Conservation (phyloP, 2,113 vertebrate genomes). For the Gulo gulo region DNA sequence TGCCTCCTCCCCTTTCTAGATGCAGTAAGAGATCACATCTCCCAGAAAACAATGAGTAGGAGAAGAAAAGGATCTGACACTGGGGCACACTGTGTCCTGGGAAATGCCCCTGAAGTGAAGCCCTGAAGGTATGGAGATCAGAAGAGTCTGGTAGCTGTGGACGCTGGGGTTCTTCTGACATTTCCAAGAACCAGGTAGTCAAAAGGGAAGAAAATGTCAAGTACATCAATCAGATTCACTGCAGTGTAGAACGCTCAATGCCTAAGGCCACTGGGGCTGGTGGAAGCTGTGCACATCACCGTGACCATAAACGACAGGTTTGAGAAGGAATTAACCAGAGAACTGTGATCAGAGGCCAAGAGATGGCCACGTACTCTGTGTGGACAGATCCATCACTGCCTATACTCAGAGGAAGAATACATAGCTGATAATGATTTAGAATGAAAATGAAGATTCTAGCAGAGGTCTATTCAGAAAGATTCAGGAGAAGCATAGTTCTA, state of each 20-base stretch:
- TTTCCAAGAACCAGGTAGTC: neutral
- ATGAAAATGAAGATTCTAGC: neutral
- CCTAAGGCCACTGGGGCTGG: neutral
- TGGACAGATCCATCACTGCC: neutral
- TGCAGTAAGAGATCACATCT: neutral
- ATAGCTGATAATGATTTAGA: neutral
- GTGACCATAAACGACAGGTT: neutral
- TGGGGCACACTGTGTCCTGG: neutral
- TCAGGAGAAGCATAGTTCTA: neutral
- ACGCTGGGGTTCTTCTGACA: neutral
- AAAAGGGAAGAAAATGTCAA: neutral
- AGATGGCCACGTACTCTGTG: neutral
- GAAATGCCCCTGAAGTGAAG: neutral
- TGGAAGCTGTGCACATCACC: neutral
- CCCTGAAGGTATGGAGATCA: neutral
- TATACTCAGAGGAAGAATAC: neutral
- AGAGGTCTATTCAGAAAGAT: neutral
- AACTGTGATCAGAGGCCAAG: neutral
- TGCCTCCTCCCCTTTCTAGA: neutral
- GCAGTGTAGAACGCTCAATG: neutral
- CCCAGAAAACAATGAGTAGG: neutral
- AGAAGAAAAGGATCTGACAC: neutral
- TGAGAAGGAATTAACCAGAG: neutral
- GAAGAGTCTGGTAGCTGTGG: neutral
- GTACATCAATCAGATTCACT: neutral